Evolutionary conservation across 2,797 vertebrate genomes (phyloP), one percentile per base, ranked within the genome.

Genomic region (Sebastes trivittatus): DNA sequence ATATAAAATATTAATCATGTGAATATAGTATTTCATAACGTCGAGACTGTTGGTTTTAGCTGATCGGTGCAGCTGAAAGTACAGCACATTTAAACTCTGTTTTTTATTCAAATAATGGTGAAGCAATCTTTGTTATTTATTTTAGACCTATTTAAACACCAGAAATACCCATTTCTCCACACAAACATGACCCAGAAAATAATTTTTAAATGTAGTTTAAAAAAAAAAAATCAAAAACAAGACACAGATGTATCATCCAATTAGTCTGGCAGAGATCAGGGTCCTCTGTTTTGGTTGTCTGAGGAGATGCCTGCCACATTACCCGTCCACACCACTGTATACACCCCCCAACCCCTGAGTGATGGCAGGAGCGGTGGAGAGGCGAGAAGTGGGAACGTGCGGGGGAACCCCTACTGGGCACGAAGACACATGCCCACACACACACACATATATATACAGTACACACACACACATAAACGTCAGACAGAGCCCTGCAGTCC

Each of bases 351-450:
- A 77, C 42, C 80, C 66, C 72, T 70, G 65, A 90, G 73, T 80
- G 78, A 86, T 70, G 81, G 80, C 60, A 25, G 80, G 72, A 79
- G 77, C 5, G 11, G 66, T 72, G 81, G 75, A 80, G 83, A 82
- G 87, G 88, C 63, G 75, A 86, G 64, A 85, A 77, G 86, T 83
- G 78, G 78, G 81, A 82, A 71, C 8, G 71, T 85, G 82, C 16
- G 52, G 87, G 87, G 92, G 91, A 93, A 93, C 93, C 91, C 94
- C 93, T 89, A 89, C 93, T 92, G 93, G 92, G 87, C 89, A 88
- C 52, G 2, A 64, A 88, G 84, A 88, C 86, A 84, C 84, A 84
- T 65, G 54, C 75, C 29, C 83, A 79, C 64, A 36, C 78, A 78
- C 79, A 86, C 76, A 80, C 69, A 80, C 70, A 62, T n/a, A n/a